phyloP scores from a whole-genome alignment of 2,113 vertebrate species.

The Scytalopus superciliaris region DNA sequence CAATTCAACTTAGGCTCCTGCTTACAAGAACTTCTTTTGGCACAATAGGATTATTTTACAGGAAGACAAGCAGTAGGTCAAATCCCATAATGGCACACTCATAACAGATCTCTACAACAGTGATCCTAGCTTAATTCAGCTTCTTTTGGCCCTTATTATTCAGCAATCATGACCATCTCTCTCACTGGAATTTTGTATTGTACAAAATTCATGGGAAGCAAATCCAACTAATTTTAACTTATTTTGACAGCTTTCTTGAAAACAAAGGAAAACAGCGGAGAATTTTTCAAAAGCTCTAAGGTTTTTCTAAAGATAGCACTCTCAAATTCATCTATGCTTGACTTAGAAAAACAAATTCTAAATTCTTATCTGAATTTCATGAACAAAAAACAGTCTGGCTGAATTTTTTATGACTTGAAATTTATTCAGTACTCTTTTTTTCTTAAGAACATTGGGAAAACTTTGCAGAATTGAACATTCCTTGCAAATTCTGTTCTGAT shows the following conservation, averaged over 20 bases:
- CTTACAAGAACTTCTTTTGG: background rate
- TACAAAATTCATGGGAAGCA: background rate
- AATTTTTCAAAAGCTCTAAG: background rate
- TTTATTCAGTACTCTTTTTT: background rate
- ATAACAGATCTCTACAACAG: background rate
- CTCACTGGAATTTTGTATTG: background rate
- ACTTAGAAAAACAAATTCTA: slow-evolving; percentile 18
- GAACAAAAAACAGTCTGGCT: background rate
- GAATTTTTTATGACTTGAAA: background rate
- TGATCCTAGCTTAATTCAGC: background rate
- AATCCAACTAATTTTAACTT: background rate
- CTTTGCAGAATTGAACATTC: background rate
- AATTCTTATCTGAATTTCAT: background rate
- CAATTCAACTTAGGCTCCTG: background rate
- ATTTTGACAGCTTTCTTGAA: slow-evolving; percentile 22
- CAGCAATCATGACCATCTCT: background rate
- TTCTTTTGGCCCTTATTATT: background rate
- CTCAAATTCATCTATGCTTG: background rate
- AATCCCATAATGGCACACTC: background rate
- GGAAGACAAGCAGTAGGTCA: background rate
- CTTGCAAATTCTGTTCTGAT: background rate
- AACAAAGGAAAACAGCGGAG: background rate
- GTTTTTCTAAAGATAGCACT: background rate
- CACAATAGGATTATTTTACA: background rate
- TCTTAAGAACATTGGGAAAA: background rate